A percentile compares a stretch with the other conserved stretches of the same genome.
Evolutionary conservation across 2,113 vertebrate genomes (phyloP).

Genomic region (Ochotona curzoniae): DNA sequence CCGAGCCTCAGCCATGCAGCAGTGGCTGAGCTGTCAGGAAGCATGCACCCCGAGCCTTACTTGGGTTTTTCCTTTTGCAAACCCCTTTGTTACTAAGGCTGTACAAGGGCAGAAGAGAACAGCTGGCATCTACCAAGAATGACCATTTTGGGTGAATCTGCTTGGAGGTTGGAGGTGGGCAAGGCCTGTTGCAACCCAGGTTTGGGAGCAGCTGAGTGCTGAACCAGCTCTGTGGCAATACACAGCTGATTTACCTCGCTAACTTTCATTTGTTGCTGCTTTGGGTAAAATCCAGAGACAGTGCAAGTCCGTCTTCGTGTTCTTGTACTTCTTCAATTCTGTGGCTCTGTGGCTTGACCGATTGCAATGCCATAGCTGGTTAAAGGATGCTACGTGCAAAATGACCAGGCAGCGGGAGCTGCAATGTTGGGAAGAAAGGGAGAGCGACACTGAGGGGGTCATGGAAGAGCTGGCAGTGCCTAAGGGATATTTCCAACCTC

Average conservation of each 20-base stretch:
- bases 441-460: not conserved
- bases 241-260: not conserved
- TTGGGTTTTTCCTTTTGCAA: not conserved
- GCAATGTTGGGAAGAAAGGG: rapidly evolving
- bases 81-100: not conserved
- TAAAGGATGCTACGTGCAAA: not conserved
- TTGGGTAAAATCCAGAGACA: not conserved
- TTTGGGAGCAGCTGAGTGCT: rapidly evolving
- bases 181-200: not conserved
- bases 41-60: not conserved
- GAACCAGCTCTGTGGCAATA: not conserved
- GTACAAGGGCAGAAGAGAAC: not conserved
- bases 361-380: rapidly evolving
- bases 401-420: rapidly evolving
- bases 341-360: not conserved
- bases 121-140: not conserved
- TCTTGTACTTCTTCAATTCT: not conserved
- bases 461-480: not conserved
- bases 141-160: not conserved
- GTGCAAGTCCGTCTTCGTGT: not conserved
- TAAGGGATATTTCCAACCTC: not conserved
- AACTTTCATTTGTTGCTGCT: not conserved
- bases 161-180: not conserved
- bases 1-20: not conserved
- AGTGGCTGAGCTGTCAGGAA: constrained; percentile 25